Base-by-base conservation (phyloP, 2,113 vertebrate species). In the Phrynosoma platyrhinos region DNA sequence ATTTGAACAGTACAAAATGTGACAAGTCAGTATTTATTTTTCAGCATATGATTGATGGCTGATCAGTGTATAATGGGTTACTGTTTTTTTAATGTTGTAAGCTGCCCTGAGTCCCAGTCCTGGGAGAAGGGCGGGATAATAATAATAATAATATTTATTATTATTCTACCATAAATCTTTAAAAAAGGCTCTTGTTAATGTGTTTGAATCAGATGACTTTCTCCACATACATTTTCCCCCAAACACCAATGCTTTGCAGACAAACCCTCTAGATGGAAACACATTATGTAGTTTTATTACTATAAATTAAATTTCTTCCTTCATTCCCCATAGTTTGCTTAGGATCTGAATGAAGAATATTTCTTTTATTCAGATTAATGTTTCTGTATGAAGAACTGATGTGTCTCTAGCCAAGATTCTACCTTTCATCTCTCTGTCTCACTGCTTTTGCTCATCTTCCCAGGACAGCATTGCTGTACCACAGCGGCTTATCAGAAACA, bases 1-100 rank as follows among this genome's bases (percentile, higher is more conserved):
- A 36, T 42, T 18, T 76, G 72, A 75, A 20, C 20, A 53, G 30
- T 42, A 74, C 32, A 32, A 32, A 69, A n/a, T 72, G 21, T 32
- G 9, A 42, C 52, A 58, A 4, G 27, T 27, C 40, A 62, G 53
- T 72, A 25, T 53, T 83, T 74, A 18, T 58, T 69, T 68, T 2
- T 9, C 2, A 82, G 42, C 9, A 47, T 9, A 72, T 21, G 42
- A 92, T 93, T 85, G 89, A 90, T 90, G 91, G 86, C 88, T 93
- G 91, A 88, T 93, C 89, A 90, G 87, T 84, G n/a, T 90, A 85
- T 36, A 36, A 36, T 36, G 36, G 36, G 36, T 36, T 36, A 36
- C 1, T 36, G 36, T 36, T 36, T 36, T 36, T 36, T 36, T 36
- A 36, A 36, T 36, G 36, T 36, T 36, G 36, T 36, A 36, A 36